A percentile compares a stretch with the other conserved stretches of the same genome.
These are phyloP conservation scores for Bovichtus variegatus DNA, from an alignment of 2,797 vertebrate genomes.

Conservation along the genomic window DNA sequence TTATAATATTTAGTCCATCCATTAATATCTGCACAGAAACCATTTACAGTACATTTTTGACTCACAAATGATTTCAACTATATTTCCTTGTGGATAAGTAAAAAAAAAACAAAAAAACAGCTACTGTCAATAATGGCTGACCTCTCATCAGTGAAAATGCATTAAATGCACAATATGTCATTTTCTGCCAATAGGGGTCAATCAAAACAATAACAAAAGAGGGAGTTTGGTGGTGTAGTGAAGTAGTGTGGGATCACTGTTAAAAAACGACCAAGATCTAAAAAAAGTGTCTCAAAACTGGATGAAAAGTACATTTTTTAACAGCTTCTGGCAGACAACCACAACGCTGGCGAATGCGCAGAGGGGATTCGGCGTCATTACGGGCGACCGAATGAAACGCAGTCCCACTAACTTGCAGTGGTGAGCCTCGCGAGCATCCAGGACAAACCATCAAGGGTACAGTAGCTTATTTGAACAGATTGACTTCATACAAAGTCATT, in stretches of 20 bases:
- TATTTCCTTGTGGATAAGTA: constrained; percentile 17
- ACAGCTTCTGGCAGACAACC: too few species aligned
- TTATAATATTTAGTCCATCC: constrained; percentile 10
- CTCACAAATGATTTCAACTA: constrained; percentile 14
- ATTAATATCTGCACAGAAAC: constrained; percentile 18
- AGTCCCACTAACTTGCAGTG: constrained; percentile 6
- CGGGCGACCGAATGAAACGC: too few species aligned
- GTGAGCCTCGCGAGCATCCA: constrained; percentile 18
- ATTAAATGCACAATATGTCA: too few species aligned
- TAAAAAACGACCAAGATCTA: not conserved
- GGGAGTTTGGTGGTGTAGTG: too few species aligned
- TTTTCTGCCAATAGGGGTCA: too few species aligned
- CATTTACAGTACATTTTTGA: constrained; percentile 24
- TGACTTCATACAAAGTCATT: constrained; percentile 67
- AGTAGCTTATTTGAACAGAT: constrained; percentile 49
- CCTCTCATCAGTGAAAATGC: constrained; percentile 36
- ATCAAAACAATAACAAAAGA: too few species aligned
- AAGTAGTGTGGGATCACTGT: too few species aligned
- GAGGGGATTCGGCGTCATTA: too few species aligned
- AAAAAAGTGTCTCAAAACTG: not conserved
- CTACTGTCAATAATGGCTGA: constrained; percentile 5
- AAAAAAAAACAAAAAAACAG: constrained; percentile 17
- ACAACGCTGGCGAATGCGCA: too few species aligned
- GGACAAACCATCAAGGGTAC: constrained; percentile 43
- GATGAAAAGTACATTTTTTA: too few species aligned